Evolutionary conservation across 2,113 vertebrate species (phyloP), one percentile per base, ranked within the genome.

Genomic region (Xyrauchen texanus): DNA sequence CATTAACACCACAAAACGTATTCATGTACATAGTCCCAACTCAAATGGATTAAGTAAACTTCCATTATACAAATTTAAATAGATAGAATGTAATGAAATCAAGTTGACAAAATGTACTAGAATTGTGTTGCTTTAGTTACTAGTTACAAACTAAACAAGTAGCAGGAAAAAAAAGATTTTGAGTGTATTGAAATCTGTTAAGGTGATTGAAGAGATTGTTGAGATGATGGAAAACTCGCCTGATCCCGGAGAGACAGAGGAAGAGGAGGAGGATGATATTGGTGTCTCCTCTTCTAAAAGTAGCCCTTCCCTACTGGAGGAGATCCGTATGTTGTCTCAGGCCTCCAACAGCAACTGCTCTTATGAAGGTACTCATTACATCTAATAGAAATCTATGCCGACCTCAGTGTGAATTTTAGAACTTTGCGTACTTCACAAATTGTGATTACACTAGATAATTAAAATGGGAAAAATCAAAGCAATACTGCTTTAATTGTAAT

Each of bases 201-300:
- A 97, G 96, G 96, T 97, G 52, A 97, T 97, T 71, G 96, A 97
- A 87, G 96, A 97, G 89, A 96, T 97, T 16, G 96, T 95, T 10
- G 96, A 97, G 87, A 97, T 97, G 96, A 97, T 97, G 96, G 95
- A 96, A 88, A 96, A 97, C 85, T 97, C 96, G 8, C 96, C 96
- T 0, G 96, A 97, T 82, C 96, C 96, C 0, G 96, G 93, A 4
- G 95, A 97, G 87, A 93, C 92, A 0, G 94, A 96, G 75, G 95
- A 96, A 80, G 88, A 84, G 6, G 89, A 93, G 71, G 94, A 96
- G 8, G 94, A 96, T 49, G 95, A 96, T 72, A 90, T 85, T 55
- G 93, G 88, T 57, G 91, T 88, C 64, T 91, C 90, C 72, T 92
- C 94, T 15, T 88, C 93, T 71, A 93, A 93, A 72, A 92, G 90